phyloP scores from a whole-genome alignment of 2,888 invertebrate genomes.

The Chouioia cunea region DNA sequence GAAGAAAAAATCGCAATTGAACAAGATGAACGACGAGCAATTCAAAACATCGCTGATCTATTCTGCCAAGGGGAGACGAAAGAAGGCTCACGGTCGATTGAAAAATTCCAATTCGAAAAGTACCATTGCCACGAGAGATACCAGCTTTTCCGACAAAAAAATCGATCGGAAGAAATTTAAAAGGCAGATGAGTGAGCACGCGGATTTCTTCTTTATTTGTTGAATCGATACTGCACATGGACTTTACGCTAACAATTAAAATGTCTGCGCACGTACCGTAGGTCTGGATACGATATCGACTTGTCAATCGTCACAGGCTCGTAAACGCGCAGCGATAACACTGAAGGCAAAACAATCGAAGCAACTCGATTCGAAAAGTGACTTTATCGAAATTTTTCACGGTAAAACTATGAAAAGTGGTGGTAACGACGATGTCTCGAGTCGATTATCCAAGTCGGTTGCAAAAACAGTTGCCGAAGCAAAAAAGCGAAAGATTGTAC shows the following conservation, averaged over 20 bases:
- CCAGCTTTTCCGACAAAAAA: constrained; percentile 36
- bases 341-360: constrained; percentile 31
- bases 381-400: constrained; percentile 62
- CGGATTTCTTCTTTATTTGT: too few relatives aligned
- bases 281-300: constrained; percentile 28
- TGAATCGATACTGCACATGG: too few relatives aligned
- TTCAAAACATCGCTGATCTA: neutral
- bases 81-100: constrained; percentile 55
- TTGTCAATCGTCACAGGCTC: neutral
- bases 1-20: constrained; percentile 18
- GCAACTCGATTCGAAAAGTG: constrained; percentile 47
- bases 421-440: constrained; percentile 50
- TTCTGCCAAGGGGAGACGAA: constrained; percentile 49
- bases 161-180: constrained; percentile 26
- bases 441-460: neutral
- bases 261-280: constrained; percentile 9
- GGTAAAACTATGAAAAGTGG: constrained; percentile 56
- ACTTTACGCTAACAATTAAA: too few relatives aligned
- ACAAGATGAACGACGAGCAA: neutral
- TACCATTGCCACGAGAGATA: constrained; percentile 57
- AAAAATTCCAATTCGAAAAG: constrained; percentile 58
- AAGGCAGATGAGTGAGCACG: constrained; percentile 39
- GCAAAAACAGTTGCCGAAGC: neutral
- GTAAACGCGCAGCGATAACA: constrained; percentile 17
- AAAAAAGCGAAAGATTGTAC: neutral